Conservation (phyloP, 1,140 invertebrate species). For the Drosophila sproati region DNA sequence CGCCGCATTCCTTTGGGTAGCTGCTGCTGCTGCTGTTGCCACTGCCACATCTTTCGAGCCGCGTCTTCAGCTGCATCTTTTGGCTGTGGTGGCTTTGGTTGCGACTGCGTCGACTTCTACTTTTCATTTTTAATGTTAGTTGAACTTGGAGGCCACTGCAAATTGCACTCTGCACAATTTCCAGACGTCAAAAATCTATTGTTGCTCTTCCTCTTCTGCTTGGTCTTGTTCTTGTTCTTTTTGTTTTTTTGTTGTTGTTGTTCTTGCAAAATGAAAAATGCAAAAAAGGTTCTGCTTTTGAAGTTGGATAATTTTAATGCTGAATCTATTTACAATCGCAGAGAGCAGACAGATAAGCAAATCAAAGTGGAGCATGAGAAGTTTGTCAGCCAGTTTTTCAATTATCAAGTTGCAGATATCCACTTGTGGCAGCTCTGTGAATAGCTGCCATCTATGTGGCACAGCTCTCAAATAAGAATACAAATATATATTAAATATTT, state of each 20-base stretch:
- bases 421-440: too few species aligned
- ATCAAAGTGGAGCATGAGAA: slow-evolving; percentile 64
- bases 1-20: slow-evolving; percentile 55
- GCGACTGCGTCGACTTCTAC: slow-evolving; percentile 9
- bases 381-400: not conserved
- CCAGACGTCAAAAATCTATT: slow-evolving; percentile 61
- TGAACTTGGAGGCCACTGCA: slow-evolving; percentile 78
- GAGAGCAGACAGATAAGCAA: slow-evolving; percentile 50
- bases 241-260: slow-evolving; percentile 3
- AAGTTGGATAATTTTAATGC: slow-evolving; percentile 18
- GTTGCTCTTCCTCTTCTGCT: slow-evolving; percentile 24
- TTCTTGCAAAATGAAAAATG: not conserved
- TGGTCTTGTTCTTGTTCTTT: slow-evolving; percentile 21
- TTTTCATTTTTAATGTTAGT: slow-evolving; percentile 69
- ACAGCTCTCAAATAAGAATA: too few species aligned
- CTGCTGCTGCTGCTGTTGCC: slow-evolving; percentile 9
- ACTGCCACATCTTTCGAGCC: slow-evolving; percentile 36
- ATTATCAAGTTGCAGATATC: too few species aligned
- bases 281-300: not conserved
- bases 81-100: not conserved
- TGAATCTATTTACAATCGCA: slow-evolving; percentile 20
- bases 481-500: too few species aligned
- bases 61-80: slow-evolving; percentile 40
- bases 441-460: too few species aligned
- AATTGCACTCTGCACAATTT: slow-evolving; percentile 68